These are phyloP conservation scores for Parotia lawesii DNA, from an alignment of 2,113 vertebrate species.

Conservation along the genomic window DNA sequence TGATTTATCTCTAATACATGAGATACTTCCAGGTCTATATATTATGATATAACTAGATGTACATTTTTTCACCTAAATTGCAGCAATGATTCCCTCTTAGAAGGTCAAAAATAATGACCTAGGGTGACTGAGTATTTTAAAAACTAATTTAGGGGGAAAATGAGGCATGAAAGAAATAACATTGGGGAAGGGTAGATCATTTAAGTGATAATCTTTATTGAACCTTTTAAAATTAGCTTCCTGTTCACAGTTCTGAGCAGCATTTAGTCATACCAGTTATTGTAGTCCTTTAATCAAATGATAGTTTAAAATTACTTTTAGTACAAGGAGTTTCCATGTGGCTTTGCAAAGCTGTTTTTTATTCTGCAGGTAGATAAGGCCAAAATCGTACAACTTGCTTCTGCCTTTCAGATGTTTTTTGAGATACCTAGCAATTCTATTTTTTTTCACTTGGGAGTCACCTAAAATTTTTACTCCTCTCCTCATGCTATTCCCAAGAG, in stretches of 20 bases:
- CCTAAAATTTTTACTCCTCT: neutral
- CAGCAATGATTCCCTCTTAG: neutral
- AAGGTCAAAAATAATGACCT: neutral
- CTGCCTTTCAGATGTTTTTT: neutral
- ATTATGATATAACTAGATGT: neutral
- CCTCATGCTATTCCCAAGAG: neutral
- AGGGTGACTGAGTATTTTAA: neutral
- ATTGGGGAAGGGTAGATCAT: neutral
- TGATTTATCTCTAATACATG: neutral
- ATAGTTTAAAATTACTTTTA: neutral
- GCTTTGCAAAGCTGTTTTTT: neutral
- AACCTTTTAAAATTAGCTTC: neutral
- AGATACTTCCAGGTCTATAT: neutral
- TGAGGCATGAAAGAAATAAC: conserved; percentile 21
- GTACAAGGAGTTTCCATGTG: neutral
- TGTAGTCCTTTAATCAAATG: neutral
- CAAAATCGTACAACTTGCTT: neutral
- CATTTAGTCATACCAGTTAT: neutral
- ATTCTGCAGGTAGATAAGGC: neutral
- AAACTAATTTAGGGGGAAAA: neutral
- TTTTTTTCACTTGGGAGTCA: neutral
- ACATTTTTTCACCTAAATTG: fast-evolving
- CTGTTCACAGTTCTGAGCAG: neutral
- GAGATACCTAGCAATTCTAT: neutral
- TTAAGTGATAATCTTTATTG: neutral